These are phyloP conservation scores for Tridacna crocea DNA, from an alignment of 2,888 invertebrate species.

Conservation along the genomic window DNA sequence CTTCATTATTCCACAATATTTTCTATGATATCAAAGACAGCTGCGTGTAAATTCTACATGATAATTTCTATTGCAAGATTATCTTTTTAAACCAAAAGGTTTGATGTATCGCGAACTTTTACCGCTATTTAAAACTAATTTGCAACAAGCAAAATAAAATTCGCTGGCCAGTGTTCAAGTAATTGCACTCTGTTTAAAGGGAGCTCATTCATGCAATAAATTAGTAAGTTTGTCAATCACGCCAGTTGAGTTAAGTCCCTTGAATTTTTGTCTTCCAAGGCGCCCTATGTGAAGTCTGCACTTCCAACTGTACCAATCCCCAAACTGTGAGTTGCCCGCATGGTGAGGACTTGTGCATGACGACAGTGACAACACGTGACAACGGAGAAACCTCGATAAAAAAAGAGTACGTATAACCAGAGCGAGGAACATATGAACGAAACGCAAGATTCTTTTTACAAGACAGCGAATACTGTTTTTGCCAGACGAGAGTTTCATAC, in stretches of 20 bases:
- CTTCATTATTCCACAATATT: no score
- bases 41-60: no score
- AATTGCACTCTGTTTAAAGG: not conserved
- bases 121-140: no score
- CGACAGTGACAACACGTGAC: slow-evolving; percentile 30
- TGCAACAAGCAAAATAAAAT: no score
- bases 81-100: no score
- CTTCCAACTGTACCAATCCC: slow-evolving; percentile 16
- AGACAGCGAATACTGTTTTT: not conserved
- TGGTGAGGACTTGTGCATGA: slow-evolving; percentile 38
- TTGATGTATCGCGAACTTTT: no score
- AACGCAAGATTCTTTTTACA: not conserved
- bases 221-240: not conserved
- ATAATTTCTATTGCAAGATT: no score
- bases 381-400: slow-evolving; percentile 20
- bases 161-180: no score
- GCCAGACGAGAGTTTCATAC: no score
- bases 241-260: not conserved
- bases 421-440: no score
- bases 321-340: slow-evolving; percentile 16
- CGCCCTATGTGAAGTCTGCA: slow-evolving; percentile 26
- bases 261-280: not conserved
- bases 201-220: not conserved
- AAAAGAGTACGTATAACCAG: slow-evolving; percentile 23
- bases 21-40: no score